Evolutionary conservation across 2,888 invertebrate species (phyloP), one percentile per base, ranked within the genome.

Genomic region (Lepidochitona cinerea): DNA sequence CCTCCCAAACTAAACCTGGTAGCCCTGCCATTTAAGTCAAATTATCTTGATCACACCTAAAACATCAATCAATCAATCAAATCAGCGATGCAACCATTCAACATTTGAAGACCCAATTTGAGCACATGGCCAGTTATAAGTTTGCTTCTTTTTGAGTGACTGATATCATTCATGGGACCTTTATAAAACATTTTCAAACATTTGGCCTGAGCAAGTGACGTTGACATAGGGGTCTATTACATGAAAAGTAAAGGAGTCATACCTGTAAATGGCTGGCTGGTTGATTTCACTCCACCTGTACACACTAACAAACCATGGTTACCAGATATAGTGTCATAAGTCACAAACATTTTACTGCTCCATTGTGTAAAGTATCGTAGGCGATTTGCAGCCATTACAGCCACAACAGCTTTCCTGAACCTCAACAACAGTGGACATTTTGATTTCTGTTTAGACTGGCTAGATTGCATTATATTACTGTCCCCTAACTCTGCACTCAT

Each of bases 371-470:
- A 18, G n/a, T 66, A 12, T 26, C 37, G 35, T 29, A 89, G 77
- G 52, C 89, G 75, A 72, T 89, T 87, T 29, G 88, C 88, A 12
- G 89, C 89, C 37, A 89, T 76, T 12, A 89, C 85, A 36, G 85
- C 82, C 12, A 89, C 81, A 26, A 79, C 89, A 37, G 83, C 87
- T 5, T 78, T 77, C 26, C 89, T 81, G 76, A 89, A 89, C 36
- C 80, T 75, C 59, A 89, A 75, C 23, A 86, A 36, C 35, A 86
- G 85, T 49, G 75, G 83, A 37, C 80, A 75, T 53, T 79, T 82
- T 52, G 4, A 37, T 35, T 7, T 49, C 37, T 14, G 12, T 4
- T 59, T 59, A 18, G n/a, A 18, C 23, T 23, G 78, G 80, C 32
- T 82, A 79, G 41, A 80, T 75, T 6, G 81, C 76, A 66, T 77